phyloP scores from a whole-genome alignment of 2,797 vertebrate genomes.

The Gephyroberyx darwinii region DNA sequence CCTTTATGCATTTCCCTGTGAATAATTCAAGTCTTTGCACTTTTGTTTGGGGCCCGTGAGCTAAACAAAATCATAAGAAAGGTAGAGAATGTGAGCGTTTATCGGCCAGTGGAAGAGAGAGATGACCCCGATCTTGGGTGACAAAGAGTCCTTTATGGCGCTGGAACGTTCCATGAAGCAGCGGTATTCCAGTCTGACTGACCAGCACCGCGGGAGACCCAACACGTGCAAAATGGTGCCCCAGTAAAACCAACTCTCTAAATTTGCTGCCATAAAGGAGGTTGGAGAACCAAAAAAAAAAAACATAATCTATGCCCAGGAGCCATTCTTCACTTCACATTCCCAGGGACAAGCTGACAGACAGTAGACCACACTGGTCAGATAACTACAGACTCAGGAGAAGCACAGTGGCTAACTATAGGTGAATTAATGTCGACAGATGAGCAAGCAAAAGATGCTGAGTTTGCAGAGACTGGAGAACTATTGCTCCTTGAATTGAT shows the following conservation, averaged over 20 bases:
- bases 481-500: slow-evolving; percentile 15
- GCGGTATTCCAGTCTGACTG: slow-evolving; percentile 79
- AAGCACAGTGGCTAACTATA: background rate
- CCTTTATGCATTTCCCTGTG: slow-evolving; percentile 85
- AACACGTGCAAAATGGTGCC: slow-evolving; percentile 75
- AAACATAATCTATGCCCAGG: slow-evolving; percentile 65
- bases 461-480: slow-evolving; percentile 21
- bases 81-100: slow-evolving; percentile 82
- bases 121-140: slow-evolving; percentile 79
- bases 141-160: slow-evolving; percentile 85
- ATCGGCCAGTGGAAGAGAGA: slow-evolving; percentile 80
- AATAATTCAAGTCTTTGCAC: slow-evolving; percentile 81
- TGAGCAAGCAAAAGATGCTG: slow-evolving; percentile 23
- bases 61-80: slow-evolving; percentile 84
- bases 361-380: slow-evolving; percentile 31
- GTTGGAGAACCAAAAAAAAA: slow-evolving; percentile 58
- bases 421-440: slow-evolving; percentile 17
- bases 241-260: slow-evolving; percentile 73
- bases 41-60: slow-evolving; percentile 79
- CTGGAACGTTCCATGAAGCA: slow-evolving; percentile 77
- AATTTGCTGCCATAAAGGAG: slow-evolving; percentile 69
- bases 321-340: slow-evolving; percentile 51
- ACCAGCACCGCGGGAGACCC: slow-evolving; percentile 83
- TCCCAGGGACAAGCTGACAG: slow-evolving; percentile 54
- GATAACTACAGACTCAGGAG: slow-evolving; percentile 12